phyloP scores from a whole-genome alignment of 2,888 invertebrate genomes.

The Hemithea aestivaria region DNA sequence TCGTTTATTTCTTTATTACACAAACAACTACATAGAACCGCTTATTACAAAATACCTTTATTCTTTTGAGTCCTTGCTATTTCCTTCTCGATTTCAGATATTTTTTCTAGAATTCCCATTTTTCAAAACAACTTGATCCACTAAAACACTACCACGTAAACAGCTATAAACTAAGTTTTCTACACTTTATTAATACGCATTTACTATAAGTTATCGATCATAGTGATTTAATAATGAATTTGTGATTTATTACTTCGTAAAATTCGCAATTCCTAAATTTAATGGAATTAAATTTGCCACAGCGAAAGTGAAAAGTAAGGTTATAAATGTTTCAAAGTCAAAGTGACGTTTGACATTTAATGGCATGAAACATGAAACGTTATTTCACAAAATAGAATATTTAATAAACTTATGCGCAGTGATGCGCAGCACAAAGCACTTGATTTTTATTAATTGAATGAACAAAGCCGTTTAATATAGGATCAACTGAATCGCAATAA shows the following conservation, averaged over 20 bases:
- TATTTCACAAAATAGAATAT: too few species aligned
- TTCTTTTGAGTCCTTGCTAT: slow-evolving; percentile 99
- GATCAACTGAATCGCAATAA: too few species aligned
- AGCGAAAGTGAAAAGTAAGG: slow-evolving; percentile 26
- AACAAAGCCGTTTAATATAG: too few species aligned
- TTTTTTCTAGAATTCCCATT: slow-evolving; percentile 99
- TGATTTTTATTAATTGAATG: too few species aligned
- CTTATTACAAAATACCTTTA: slow-evolving; percentile 85
- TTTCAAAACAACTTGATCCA: slow-evolving; percentile 25
- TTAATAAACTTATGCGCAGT: too few species aligned
- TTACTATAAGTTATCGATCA: slow-evolving; percentile 4
- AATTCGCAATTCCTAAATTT: not conserved
- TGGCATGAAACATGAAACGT: too few species aligned
- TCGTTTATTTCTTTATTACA: too few species aligned
- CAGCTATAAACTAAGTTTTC: slow-evolving; percentile 15
- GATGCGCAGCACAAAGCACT: too few species aligned
- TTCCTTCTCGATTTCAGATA: slow-evolving; percentile 98
- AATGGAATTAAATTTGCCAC: slow-evolving; percentile 15
- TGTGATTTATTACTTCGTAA: not conserved
- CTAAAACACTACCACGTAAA: slow-evolving; percentile 37
- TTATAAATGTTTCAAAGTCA: slow-evolving; percentile 30
- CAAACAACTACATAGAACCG: too few species aligned
- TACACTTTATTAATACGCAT: not conserved
- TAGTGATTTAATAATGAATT: not conserved
- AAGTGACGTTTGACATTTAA: too few species aligned